These are phyloP conservation scores for Alligator mississippiensis DNA, from an alignment of 2,113 vertebrate species.

Conservation along the genomic window DNA sequence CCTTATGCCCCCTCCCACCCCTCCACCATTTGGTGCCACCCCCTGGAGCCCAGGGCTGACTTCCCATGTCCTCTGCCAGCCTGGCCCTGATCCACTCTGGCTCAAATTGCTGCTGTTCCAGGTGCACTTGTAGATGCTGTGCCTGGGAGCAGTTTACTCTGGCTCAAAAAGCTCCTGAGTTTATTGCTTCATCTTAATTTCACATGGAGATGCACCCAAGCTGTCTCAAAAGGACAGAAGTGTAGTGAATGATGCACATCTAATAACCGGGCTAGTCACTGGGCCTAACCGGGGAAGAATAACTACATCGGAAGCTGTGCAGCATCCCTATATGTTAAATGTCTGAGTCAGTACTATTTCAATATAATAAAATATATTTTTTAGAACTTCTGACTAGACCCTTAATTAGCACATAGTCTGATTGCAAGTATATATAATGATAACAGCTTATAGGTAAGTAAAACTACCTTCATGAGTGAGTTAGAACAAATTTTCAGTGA, in stretches of 20 bases:
- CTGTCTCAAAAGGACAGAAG: conserved; percentile 41
- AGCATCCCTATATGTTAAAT: conserved; percentile 19
- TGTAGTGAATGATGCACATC: conserved; percentile 46
- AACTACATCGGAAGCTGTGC: conserved; percentile 14
- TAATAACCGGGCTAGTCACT: background rate
- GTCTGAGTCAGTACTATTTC: conserved; percentile 52
- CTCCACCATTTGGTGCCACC: no score
- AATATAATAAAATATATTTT: conserved; percentile 26
- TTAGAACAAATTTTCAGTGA: background rate
- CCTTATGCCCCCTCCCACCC: no score
- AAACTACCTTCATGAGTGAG: background rate
- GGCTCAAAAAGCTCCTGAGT: no score
- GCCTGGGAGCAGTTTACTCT: no score
- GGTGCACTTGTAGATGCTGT: no score
- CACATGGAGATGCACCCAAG: background rate
- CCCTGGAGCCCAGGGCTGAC: no score
- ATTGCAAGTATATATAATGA: conserved; percentile 23
- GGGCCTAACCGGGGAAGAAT: background rate
- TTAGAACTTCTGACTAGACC: background rate
- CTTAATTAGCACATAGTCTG: background rate
- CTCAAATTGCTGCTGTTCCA: no score
- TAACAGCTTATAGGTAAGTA: background rate
- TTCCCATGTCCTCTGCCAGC: no score
- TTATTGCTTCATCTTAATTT: no score
- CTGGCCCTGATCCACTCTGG: no score